A percentile compares a stretch with the other conserved stretches of the same genome.
phyloP scores from a whole-genome alignment of 1,140 invertebrate species.

The Plectrocnemia conspersa region DNA sequence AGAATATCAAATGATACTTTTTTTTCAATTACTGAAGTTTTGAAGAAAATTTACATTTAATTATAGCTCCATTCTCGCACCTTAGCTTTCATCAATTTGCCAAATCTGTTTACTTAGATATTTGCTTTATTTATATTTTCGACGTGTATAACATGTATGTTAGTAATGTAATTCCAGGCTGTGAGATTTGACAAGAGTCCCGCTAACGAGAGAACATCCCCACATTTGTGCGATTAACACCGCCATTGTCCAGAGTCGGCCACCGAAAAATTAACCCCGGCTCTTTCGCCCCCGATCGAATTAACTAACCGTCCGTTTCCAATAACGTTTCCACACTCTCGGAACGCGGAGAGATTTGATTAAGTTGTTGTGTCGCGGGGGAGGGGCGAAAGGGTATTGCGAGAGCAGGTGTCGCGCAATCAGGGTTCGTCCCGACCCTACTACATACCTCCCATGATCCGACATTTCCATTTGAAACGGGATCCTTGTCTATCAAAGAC shows the following conservation, averaged over 20 bases:
- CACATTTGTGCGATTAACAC: constrained; percentile 32
- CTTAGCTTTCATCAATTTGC: background rate
- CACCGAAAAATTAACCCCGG: constrained; percentile 35
- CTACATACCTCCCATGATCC: background rate
- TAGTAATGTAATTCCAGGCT: no score
- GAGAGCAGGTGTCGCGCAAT: background rate
- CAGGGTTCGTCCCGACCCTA: background rate
- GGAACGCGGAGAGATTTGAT: background rate
- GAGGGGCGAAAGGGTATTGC: background rate
- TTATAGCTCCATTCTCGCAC: background rate
- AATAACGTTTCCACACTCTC: constrained; percentile 1
- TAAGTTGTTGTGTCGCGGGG: background rate
- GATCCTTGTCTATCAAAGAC: no score
- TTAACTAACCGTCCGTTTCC: no score
- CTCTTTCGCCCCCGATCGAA: constrained; percentile 11
- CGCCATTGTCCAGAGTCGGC: constrained; percentile 33
- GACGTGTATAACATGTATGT: background rate
- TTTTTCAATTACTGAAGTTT: no score
- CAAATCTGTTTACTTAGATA: background rate
- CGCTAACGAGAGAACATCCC: background rate
- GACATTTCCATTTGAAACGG: background rate
- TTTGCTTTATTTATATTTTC: background rate
- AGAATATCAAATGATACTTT: no score
- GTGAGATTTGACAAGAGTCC: no score
- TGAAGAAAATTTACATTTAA: no score